Base-by-base conservation (phyloP, 64 coral and sea anemone species). In the Stichodactyla helianthus region DNA sequence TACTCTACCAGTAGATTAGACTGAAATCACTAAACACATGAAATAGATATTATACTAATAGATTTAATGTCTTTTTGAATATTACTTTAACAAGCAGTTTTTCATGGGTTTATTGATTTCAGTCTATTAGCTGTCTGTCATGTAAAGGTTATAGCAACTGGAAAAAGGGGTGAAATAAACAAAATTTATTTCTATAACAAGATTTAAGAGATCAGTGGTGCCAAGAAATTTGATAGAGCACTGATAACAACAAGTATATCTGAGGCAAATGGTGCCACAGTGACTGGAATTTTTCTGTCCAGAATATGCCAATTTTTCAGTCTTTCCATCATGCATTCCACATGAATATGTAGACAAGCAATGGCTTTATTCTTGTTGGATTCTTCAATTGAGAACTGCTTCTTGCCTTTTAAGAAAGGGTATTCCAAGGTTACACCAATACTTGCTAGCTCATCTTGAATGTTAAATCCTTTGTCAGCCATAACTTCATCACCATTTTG, bases 291-390 rank as follows among this genome's bases (percentile, higher is more conserved):
- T 57, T 61, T 79, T 16, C 62, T 58, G 20, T 84, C 90, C 6
- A 92, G 55, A 71, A 92, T 67, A 51, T 88, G 85, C 90, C 85
- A 92, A 58, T 92, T 92, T 54, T 92, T 92, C 1, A 92, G 22
- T 44, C 90, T 78, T 19, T 92, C 90, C 90, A 92, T 92, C 3
- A 82, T 12, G 13, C 79, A 17, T 50, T 92, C 90, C 18, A 92
- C 90, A 83, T 88, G 90, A 15, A 92, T 26, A 7, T 62, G 10
- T 53, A 92, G 62, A 77, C 90, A 88, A 59, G 86, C 90, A 17
- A 92, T 53, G 25, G 52, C 70, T 27, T 88, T 92, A 52, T 92
- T 92, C 0, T 84, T 62, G 56, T 25, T 50, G 63, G 10, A 15
- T 55, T 92, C 83, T 77, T 59, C 60, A 16, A 5, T 51, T 22